Base-by-base conservation (phyloP, 2,113 vertebrate species). In the Scomber colias region DNA sequence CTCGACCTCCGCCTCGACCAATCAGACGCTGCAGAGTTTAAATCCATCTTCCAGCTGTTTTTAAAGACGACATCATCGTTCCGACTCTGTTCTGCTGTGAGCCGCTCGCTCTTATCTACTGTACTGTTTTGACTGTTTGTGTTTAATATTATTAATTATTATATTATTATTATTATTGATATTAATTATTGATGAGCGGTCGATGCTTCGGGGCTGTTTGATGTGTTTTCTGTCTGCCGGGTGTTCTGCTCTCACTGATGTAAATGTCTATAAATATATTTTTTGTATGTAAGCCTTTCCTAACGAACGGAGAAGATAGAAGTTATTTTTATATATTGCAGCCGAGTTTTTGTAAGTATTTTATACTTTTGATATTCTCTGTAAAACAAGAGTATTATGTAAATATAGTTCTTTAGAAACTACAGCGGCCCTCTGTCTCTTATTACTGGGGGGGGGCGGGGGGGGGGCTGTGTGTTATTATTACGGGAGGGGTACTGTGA, bases 241-340 rank as follows among this genome's bases (percentile, higher is more conserved):
- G 3, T 15, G 14, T 21, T 76, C 61, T 67, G 76, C 78, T 79
- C 61, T 3, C 4, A 17, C 46, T 88, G 61, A 27, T 93, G 80
- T 94, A 93, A 91, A 93, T 93, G 87, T 93, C 83, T 91, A 89
- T 89, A 93, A 90, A 92, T 92, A 86, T 92, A 90, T 92, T 91
- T 92, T 92, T 95, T 93, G 92, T 95, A 95, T 94, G 93, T 94
- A 94, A 82, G 83, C 91, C 88, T 95, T 94, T 94, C 89, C 83
- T 93, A 82, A 88, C 91, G 87, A 92, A 79, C 75, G 90, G 85
- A 94, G 90, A 93, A 91, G 91, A 95, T 94, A 93, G 93, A 95
- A 86, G 92, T 94, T 95, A 95, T 95, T 95, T 95, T 95, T 95
- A 94, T 95, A 95, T 95, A 95, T 95, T 92, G 90, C 91, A 88